Evolutionary conservation across 2,797 vertebrate genomes (phyloP).

Genomic region (Kryptolebias ocellatus): DNA sequence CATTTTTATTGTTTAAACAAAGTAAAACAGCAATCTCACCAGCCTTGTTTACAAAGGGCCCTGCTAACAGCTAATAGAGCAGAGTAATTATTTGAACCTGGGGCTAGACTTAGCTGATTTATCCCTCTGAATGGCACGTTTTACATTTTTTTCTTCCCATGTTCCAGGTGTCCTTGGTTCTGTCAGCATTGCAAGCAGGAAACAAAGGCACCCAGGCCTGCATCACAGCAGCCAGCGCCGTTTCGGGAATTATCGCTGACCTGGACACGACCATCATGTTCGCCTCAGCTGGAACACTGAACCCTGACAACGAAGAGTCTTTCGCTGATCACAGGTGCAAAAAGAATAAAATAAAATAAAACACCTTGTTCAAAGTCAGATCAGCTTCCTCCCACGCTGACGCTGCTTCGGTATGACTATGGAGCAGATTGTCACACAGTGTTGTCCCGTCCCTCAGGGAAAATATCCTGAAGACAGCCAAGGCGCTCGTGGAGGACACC

Average conservation of each 20-base stretch:
- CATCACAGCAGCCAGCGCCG: conserved; percentile 94
- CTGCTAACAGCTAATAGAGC: neutral
- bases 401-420: conserved; percentile 26
- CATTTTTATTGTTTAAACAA: conserved; percentile 2
- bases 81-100: conserved; percentile 17
- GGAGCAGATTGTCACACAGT: conserved; percentile 56
- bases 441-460: conserved; percentile 82
- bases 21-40: conserved; percentile 10
- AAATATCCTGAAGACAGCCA: conserved; percentile 98
- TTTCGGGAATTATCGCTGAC: conserved; percentile 97
- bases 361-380: conserved; percentile 16
- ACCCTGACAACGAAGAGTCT: conserved; percentile 94
- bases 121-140: conserved; percentile 22
- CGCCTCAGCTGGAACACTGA: conserved; percentile 95
- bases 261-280: conserved; percentile 99
- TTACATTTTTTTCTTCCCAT: conserved; percentile 22
- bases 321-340: conserved; percentile 97
- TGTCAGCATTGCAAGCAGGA: conserved; percentile 96
- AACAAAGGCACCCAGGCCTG: conserved; percentile 99
- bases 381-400: conserved; percentile 35
- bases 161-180: conserved; percentile 92
- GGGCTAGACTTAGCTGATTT: conserved; percentile 9
- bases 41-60: conserved; percentile 14
- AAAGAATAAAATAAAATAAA: neutral
- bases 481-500: conserved; percentile 96